Percentiles rank a stretch among this genome's conserved stretches.
These are phyloP conservation scores for Choristoneura rosaceana DNA, from an alignment of 2,888 invertebrate species.

Conservation along the genomic window DNA sequence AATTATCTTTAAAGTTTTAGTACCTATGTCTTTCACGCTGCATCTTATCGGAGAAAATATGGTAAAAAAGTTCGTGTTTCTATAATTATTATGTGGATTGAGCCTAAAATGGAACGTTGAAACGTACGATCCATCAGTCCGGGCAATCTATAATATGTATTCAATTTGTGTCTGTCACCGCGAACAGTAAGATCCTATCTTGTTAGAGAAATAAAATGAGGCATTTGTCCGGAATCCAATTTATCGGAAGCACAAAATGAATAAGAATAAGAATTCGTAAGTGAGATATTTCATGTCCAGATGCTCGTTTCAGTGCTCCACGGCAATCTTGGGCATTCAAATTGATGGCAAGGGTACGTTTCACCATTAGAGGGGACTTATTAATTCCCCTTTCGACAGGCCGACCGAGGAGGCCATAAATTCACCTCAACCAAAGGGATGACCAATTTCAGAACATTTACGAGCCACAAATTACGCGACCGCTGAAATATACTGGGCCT, in stretches of 20 bases:
- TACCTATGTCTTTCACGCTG: neutral
- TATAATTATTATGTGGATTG: constrained; percentile 21
- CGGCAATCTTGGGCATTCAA: constrained; percentile 82
- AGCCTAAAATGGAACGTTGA: constrained; percentile 35
- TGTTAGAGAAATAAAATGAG: constrained; percentile 63
- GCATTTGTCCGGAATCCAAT: constrained; percentile 68
- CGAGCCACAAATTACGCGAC: constrained; percentile 86
- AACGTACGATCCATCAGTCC: constrained; percentile 40
- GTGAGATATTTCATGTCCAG: constrained; percentile 77
- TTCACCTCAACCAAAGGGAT: constrained; percentile 85
- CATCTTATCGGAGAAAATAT: neutral
- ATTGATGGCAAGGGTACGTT: constrained; percentile 85
- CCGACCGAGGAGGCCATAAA: constrained; percentile 84
- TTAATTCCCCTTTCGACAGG: constrained; percentile 86
- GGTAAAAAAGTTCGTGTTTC: neutral
- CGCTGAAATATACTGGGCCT: constrained; percentile 83
- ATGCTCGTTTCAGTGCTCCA: constrained; percentile 73
- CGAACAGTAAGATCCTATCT: constrained; percentile 49
- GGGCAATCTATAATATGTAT: constrained; percentile 46
- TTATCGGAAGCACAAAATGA: constrained; percentile 70
- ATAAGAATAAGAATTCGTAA: constrained; percentile 75
- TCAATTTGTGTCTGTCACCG: constrained; percentile 50
- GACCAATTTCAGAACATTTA: constrained; percentile 86
- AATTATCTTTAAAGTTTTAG: neutral
- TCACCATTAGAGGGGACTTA: constrained; percentile 85